Base-by-base conservation (phyloP, 2,888 invertebrate genomes). In the Drosophila cognata region DNA sequence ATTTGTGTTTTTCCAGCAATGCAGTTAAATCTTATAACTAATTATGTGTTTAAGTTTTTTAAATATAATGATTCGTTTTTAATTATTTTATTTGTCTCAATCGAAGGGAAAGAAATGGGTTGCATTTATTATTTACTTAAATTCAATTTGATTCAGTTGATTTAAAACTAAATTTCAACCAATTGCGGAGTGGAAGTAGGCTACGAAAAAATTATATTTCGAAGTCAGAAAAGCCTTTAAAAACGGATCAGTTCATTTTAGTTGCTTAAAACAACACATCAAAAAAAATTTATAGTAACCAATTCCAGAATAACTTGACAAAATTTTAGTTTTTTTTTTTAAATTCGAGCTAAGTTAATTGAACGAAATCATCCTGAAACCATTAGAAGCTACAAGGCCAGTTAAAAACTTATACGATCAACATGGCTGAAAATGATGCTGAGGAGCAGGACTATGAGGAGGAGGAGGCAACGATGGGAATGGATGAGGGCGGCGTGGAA, bases 371-470 rank as follows among this genome's bases (percentile, higher is more conserved):
- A 55, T 50, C 29, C 35, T 2, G 2, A 53, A 55, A 53, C 21
- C 43, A 62, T 50, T 55, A n/a, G 33, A 38, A 31, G 21, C 28
- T 29, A 50, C n/a, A 38, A 48, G 31, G 43, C 28, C 4, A 59
- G 25, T 56, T 11, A 41, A 33, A 36, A 43, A 16, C 25, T 16
- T 29, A 6, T 29, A 13, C 18, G 1, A 64, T 2, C 65, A 75
- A 56, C 0, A 86, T 84, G 84, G 80, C 66, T 7, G 80, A 76
- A n/a, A 64, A 69, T 6, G 84, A 82, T 41, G 75, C 73, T 7
- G 82, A 80, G 29, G 86, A 89, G 36, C 75, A 72, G 1, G 82
- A 80, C 5, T 80, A 67, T 51, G 82, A 78, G 33, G 83, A 84
- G 28, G 82, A 78, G 56, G 75, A 75, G 0, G 60, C 56, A 2